Evolutionary conservation across 2,113 vertebrate genomes (phyloP).

Genomic region (Oreocharis arfaki): DNA sequence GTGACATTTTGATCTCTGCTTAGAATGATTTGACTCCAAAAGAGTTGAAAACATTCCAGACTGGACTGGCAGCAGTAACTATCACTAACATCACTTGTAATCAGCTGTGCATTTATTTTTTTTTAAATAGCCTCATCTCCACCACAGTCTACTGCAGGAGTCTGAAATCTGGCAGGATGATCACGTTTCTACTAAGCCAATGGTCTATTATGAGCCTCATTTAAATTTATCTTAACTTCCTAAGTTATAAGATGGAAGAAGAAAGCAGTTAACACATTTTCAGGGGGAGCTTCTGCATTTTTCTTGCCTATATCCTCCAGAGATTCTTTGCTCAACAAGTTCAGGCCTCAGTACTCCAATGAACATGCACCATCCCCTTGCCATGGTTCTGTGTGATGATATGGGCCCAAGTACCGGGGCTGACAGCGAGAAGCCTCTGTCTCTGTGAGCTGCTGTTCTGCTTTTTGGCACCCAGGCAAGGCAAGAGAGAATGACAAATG

Average conservation of each 20-base stretch:
- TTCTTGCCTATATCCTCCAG: not conserved
- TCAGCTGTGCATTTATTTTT: not conserved
- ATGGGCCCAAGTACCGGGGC: not conserved
- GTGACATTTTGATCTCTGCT: not conserved
- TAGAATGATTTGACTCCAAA: not conserved
- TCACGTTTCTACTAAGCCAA: not conserved
- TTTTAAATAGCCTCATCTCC: not conserved
- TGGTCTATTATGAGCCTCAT: not conserved
- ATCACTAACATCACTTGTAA: not conserved
- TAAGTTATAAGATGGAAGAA: not conserved
- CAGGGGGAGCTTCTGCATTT: not conserved
- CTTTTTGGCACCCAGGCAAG: not conserved
- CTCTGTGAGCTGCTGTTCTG: rapidly evolving
- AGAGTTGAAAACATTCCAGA: not conserved
- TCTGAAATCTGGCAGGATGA: not conserved
- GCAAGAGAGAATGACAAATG: not conserved
- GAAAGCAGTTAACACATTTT: not conserved
- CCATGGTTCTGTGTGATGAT: not conserved
- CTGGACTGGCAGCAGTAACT: not conserved
- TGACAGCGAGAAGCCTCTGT: not conserved
- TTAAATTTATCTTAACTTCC: not conserved
- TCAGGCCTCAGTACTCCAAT: not conserved
- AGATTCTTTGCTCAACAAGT: not conserved
- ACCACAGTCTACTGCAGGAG: not conserved
- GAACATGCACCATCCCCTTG: not conserved